A percentile compares a stretch with the other conserved stretches of the same genome.
Conservation (phyloP, 2,888 invertebrate species). For the Syrphus vitripennis region DNA sequence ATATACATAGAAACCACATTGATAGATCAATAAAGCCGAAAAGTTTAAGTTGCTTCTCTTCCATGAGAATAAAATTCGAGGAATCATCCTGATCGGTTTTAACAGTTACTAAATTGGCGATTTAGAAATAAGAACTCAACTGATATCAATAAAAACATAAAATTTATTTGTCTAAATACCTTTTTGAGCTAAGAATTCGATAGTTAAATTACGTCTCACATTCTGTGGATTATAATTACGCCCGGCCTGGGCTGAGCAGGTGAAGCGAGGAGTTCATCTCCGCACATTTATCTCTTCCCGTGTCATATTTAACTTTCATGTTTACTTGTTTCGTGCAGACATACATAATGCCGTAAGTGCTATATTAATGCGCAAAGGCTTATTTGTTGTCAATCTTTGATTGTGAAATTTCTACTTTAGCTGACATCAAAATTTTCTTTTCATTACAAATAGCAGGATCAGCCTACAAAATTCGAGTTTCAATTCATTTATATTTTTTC, state of each 20-base stretch:
- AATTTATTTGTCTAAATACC: conserved; percentile 59
- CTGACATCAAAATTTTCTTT: no score
- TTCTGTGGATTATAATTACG: conserved; percentile 50
- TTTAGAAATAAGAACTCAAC: conserved; percentile 37
- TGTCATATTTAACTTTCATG: conserved; percentile 59
- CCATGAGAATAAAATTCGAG: conserved; percentile 40
- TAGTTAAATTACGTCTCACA: conserved; percentile 49
- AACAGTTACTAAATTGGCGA: conserved; percentile 52
- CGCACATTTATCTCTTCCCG: conserved; percentile 34
- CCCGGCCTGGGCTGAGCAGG: background rate
- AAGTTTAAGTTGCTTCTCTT: conserved; percentile 31
- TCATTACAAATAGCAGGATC: no score
- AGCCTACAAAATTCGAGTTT: no score
- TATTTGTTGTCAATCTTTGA: background rate
- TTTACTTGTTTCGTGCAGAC: background rate
- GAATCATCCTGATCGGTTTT: conserved; percentile 39
- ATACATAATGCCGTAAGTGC: background rate
- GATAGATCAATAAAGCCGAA: conserved; percentile 52
- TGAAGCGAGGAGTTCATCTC: conserved; percentile 7
- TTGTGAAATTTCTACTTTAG: no score
- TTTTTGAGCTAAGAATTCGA: conserved; percentile 39
- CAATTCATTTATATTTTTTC: no score
- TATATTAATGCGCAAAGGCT: background rate
- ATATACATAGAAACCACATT: conserved; percentile 40
- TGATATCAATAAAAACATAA: conserved; percentile 58